phyloP scores from a whole-genome alignment of 2,888 invertebrate genomes.

The Drosophila kambysellisi region DNA sequence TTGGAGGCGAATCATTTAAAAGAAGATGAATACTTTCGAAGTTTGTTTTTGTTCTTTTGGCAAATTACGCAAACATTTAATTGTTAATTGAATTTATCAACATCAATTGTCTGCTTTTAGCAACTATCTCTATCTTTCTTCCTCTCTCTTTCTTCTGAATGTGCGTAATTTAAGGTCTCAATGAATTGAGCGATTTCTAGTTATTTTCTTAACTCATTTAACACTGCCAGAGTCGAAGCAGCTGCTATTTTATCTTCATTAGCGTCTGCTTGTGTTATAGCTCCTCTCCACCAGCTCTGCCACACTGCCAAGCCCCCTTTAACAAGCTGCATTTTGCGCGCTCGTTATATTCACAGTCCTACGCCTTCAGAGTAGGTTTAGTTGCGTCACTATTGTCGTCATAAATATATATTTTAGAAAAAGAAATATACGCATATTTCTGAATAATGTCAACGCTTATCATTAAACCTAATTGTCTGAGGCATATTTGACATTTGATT shows the following conservation, averaged over 20 bases:
- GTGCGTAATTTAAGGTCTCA: constrained; percentile 60
- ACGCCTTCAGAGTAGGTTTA: neutral
- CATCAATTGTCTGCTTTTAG: constrained; percentile 37
- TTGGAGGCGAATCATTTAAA: constrained; percentile 17
- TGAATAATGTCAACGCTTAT: constrained; percentile 15
- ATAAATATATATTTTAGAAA: neutral
- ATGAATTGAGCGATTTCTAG: constrained; percentile 49
- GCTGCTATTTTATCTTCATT: constrained; percentile 65
- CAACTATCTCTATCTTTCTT: neutral
- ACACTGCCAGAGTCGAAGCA: constrained; percentile 13
- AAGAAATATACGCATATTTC: neutral
- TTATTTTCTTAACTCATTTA: constrained; percentile 63
- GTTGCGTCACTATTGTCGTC: constrained; percentile 30
- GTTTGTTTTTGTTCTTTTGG: constrained; percentile 38
- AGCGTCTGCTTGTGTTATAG: constrained; percentile 49
- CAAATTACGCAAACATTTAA: constrained; percentile 24
- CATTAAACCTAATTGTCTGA: constrained; percentile 4
- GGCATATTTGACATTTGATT: constrained; percentile 13
- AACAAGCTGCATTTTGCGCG: constrained; percentile 24
- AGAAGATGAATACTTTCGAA: constrained; percentile 9
- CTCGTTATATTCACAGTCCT: neutral
- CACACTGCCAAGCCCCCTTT: neutral
- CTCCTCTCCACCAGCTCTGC: neutral
- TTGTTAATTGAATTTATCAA: constrained; percentile 68
- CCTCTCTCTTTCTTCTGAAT: constrained; percentile 25